phyloP scores from a whole-genome alignment of 2,888 invertebrate species.

The Watsonalla cultraria region DNA sequence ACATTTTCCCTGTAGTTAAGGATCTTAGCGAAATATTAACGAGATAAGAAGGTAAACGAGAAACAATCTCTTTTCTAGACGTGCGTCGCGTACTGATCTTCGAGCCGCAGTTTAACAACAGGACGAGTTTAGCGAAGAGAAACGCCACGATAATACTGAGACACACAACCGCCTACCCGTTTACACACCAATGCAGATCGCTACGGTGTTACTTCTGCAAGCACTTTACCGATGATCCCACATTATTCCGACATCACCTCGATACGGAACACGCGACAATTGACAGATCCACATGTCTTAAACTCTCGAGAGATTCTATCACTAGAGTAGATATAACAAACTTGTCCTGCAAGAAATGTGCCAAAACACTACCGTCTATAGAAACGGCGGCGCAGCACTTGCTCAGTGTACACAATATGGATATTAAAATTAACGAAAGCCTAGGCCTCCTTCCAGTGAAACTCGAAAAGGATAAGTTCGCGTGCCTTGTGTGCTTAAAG shows the following conservation, averaged over 20 bases:
- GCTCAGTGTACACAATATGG: constrained; percentile 6
- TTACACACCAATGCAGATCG: constrained; percentile 19
- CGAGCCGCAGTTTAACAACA: constrained; percentile 11
- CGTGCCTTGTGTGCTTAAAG: constrained; percentile 15
- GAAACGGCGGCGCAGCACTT: constrained; percentile 13
- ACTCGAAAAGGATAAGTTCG: constrained; percentile 7
- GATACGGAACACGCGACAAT: not conserved
- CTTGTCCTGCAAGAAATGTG: constrained; percentile 4
- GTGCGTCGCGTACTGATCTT: not conserved
- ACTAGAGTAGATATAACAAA: constrained; percentile 27
- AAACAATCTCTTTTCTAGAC: constrained; percentile 23
- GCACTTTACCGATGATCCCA: not conserved
- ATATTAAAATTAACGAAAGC: constrained; percentile 8
- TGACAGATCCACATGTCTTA: not conserved
- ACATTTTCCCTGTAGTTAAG: no score
- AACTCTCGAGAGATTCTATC: not conserved
- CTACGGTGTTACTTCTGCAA: constrained; percentile 15
- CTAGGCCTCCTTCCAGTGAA: constrained; percentile 15
- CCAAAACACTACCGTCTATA: not conserved
- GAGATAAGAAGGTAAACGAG: not conserved
- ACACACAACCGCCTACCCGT: constrained; percentile 25
- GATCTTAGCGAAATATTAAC: not conserved
- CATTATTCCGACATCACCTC: constrained; percentile 2
- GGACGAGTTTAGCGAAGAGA: constrained; percentile 13
- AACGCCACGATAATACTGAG: constrained; percentile 27